Evolutionary conservation across 37 sponge, comb jelly and placozoan species (phyloP), one percentile per base, ranked within the genome.

Genomic region (Dysidea cf. avara): DNA sequence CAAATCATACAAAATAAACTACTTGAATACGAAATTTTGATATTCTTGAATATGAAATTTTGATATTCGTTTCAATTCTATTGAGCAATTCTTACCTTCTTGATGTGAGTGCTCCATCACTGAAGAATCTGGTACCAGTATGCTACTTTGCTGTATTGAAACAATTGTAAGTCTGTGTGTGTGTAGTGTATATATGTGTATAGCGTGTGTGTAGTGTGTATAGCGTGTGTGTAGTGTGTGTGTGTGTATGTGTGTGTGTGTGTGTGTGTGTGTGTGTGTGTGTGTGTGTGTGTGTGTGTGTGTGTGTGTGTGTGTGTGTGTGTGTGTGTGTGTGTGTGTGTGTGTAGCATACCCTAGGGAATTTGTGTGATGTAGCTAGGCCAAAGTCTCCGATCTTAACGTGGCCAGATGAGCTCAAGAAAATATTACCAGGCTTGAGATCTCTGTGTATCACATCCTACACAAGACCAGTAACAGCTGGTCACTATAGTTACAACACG

Each of bases 311-410:
- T n/a, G n/a, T n/a, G n/a, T n/a, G n/a, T n/a, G n/a, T n/a, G n/a
- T n/a, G n/a, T n/a, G n/a, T n/a, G n/a, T n/a, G n/a, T n/a, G n/a
- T n/a, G n/a, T n/a, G n/a, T n/a, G n/a, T n/a, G n/a, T n/a, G n/a
- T n/a, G n/a, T n/a, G n/a, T 58, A 66, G 51, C 60, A 57, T 71
- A 56, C 72, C 46, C 57, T 72, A 13, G 68, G 72, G 53, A 78
- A 71, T 40, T 75, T 84, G 80, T 80, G 60, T 1, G 85, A 72
- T 16, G 81, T 86, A 7, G 99, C 99, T 54, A 99, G 79, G 16
- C 99, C 99, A 87, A 99, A 99, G 77, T 99, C 99, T 39, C 99
- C 99, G 40, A 99, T 92, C 68, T 99, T 99, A 33, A 87, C 79
- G 43, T 86, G 83, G 37, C 86, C 87, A 16, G 92, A 82, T 0